A percentile compares a stretch with the other conserved stretches of the same genome.
These are phyloP conservation scores for Valencia hispanica DNA, from an alignment of 2,797 vertebrate genomes.

Conservation along the genomic window DNA sequence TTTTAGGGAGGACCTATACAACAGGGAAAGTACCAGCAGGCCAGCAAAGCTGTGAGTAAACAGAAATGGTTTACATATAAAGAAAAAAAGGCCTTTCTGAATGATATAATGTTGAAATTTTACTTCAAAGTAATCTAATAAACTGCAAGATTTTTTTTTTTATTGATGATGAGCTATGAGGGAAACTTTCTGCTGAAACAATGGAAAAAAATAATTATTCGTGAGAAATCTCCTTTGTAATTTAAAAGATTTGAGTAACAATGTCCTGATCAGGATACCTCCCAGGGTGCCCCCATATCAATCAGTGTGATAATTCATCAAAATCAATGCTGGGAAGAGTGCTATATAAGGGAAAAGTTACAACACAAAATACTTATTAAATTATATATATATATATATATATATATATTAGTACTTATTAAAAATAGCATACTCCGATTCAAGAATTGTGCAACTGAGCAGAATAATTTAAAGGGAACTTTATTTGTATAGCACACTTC, in stretches of 20 bases:
- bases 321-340: no score
- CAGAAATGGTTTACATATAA: neutral
- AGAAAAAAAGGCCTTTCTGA: neutral
- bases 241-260: neutral
- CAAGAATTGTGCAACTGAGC: no score
- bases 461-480: no score
- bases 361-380: no score
- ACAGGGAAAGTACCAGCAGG: conserved; percentile 38
- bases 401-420: no score
- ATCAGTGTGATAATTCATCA: no score
- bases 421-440: no score
- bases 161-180: neutral
- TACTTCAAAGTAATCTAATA: neutral
- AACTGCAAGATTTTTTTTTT: neutral
- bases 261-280: neutral
- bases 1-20: conserved; percentile 53
- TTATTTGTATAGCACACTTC: no score
- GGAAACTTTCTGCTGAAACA: neutral
- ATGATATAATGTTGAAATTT: neutral
- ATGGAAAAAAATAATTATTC: neutral
- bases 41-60: conserved; percentile 57
- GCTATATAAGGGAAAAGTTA: no score
- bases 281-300: no score
- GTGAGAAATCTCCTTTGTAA: neutral
- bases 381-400: no score